These are phyloP conservation scores for Cheirogaleus medius DNA, from an alignment of 2,113 vertebrate species.

Conservation along the genomic window DNA sequence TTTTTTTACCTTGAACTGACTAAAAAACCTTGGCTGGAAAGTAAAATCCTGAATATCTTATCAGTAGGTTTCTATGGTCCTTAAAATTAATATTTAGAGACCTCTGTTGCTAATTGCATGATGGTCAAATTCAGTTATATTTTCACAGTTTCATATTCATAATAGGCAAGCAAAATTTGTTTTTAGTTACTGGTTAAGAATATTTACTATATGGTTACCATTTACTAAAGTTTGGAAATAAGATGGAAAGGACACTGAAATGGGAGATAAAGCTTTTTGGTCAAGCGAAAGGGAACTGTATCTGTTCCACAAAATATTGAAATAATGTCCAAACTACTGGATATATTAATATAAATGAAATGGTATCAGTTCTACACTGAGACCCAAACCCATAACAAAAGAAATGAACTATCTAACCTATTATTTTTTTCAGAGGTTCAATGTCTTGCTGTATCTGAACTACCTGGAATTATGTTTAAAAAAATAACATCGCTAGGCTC, in stretches of 20 bases:
- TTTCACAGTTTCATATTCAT: slow-evolving; percentile 23
- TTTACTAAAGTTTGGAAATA: slow-evolving; percentile 10
- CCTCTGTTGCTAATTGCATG: background rate
- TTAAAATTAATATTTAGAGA: background rate
- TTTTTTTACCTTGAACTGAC: background rate
- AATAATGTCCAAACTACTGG: background rate
- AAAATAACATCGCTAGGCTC: background rate
- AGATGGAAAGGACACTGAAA: background rate
- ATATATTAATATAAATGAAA: background rate
- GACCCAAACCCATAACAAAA: background rate
- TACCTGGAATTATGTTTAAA: background rate
- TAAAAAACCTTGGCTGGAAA: background rate
- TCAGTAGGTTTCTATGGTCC: background rate
- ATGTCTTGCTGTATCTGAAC: background rate
- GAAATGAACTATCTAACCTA: background rate
- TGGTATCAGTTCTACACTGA: background rate
- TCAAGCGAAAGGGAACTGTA: background rate
- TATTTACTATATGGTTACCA: background rate
- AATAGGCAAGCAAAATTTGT: background rate
- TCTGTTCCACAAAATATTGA: background rate
- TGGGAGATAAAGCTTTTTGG: background rate
- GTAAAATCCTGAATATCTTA: background rate
- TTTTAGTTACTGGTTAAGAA: slow-evolving; percentile 1
- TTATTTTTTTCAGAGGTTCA: background rate
- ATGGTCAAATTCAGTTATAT: background rate